These are phyloP conservation scores for Echinometra lucunter DNA, from an alignment of 53 echinoderm and acorn worm genomes.

Conservation along the genomic window DNA sequence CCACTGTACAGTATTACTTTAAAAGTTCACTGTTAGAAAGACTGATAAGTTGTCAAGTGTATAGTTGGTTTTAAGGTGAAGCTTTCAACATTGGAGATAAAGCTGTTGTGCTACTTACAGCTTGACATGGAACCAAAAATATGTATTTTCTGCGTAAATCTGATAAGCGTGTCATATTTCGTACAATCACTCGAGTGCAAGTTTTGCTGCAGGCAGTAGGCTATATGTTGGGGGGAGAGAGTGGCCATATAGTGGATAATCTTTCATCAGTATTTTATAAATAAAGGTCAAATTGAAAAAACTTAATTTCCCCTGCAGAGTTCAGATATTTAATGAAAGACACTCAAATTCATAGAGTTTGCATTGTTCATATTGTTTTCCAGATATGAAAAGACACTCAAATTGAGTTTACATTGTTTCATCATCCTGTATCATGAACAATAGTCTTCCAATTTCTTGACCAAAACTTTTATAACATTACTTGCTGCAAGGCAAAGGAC, in stretches of 20 bases:
- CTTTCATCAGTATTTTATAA: not conserved
- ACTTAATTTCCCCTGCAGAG: not conserved
- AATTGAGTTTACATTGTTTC: too few relatives aligned
- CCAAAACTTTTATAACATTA: too few relatives aligned
- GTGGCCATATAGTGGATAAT: not conserved
- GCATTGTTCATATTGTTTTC: not conserved
- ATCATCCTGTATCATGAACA: too few relatives aligned
- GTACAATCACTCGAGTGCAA: slow-evolving; percentile 39
- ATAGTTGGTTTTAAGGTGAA: slow-evolving; percentile 9
- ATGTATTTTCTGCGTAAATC: not conserved
- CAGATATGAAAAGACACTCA: too few relatives aligned
- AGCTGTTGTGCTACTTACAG: not conserved
- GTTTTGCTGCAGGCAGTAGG: slow-evolving; percentile 10
- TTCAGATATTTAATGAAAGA: not conserved
- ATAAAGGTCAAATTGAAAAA: not conserved
- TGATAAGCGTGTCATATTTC: slow-evolving; percentile 37
- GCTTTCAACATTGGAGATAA: slow-evolving; percentile 14
- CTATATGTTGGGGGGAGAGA: not conserved
- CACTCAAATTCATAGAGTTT: not conserved
- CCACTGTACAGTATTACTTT: not conserved
- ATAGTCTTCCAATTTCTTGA: too few relatives aligned
- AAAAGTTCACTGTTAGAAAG: slow-evolving; percentile 9
- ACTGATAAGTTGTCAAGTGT: slow-evolving; percentile 11
- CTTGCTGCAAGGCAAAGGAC: too few relatives aligned
- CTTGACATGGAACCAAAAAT: not conserved